Conservation (phyloP, 35 echinoderm and acorn worm genomes). For the Heliocidaris tuberculata region DNA sequence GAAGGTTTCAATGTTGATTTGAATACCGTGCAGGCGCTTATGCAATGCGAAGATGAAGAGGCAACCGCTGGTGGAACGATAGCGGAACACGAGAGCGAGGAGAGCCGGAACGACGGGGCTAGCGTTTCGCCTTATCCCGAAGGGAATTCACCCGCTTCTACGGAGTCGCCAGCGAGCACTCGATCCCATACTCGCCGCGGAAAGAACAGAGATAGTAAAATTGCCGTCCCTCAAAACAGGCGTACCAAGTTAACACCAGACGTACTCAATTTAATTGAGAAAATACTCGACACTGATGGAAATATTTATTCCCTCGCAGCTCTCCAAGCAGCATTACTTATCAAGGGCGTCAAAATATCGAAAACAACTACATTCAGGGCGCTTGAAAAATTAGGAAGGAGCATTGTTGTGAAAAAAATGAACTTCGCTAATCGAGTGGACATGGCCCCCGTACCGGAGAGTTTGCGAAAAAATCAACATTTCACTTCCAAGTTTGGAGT, state of each 20-base stretch:
- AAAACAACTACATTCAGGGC: slow-evolving; percentile 40
- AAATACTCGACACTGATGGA: slow-evolving; percentile 42
- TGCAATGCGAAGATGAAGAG: slow-evolving; percentile 12
- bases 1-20: slow-evolving; percentile 47
- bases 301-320: slow-evolving; percentile 33
- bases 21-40: slow-evolving; percentile 33
- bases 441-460: not conserved
- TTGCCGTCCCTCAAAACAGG: not conserved
- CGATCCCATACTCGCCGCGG: not conserved
- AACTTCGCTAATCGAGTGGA: not conserved
- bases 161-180: not conserved
- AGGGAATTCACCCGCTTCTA: not conserved
- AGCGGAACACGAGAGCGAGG: slow-evolving; percentile 1
- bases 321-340: slow-evolving; percentile 6
- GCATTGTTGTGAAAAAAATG: slow-evolving; percentile 43
- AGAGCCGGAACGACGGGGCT: slow-evolving; percentile 31
- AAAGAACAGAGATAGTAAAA: not conserved
- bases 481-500: not conserved
- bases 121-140: not conserved
- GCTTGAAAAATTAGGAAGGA: slow-evolving; percentile 36
- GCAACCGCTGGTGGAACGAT: not conserved
- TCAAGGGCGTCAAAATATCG: slow-evolving; percentile 32
- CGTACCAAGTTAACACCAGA: slow-evolving; percentile 40
- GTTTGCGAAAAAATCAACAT: not conserved
- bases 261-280: slow-evolving; percentile 13